A percentile compares a stretch with the other conserved stretches of the same genome.
These are phyloP conservation scores for Lanistes nyassanus DNA, from an alignment of 1,140 invertebrate species.

Conservation along the genomic window DNA sequence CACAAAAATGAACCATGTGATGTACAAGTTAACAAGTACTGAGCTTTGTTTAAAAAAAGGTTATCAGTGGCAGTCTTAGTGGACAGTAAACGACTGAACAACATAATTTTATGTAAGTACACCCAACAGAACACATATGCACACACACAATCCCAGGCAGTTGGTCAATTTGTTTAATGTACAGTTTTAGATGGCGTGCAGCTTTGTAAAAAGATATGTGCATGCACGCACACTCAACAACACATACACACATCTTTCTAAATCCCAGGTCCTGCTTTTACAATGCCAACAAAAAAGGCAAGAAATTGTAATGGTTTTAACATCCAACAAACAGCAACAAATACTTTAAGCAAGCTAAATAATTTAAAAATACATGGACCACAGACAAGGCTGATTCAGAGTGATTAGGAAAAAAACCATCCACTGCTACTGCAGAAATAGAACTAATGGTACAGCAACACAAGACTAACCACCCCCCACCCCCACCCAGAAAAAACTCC, in stretches of 20 bases:
- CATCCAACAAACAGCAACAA: not conserved
- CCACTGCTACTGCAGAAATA: no score
- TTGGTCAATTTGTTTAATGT: not conserved
- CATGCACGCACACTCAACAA: not conserved
- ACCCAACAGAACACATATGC: not conserved
- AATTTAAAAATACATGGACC: no score
- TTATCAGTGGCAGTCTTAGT: no score
- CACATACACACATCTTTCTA: constrained; percentile 7
- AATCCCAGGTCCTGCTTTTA: not conserved
- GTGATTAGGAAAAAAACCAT: no score
- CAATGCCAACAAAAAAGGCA: not conserved
- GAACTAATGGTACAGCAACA: no score
- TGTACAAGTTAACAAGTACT: no score
- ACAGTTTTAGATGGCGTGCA: not conserved
- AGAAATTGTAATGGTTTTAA: not conserved
- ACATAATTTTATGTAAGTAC: not conserved
- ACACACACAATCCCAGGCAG: not conserved
- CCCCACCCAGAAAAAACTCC: no score
- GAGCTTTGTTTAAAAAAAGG: no score
- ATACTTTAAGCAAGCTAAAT: not conserved
- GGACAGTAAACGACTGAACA: not conserved
- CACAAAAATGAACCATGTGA: no score
- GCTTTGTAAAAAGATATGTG: not conserved
- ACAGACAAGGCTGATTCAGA: no score
- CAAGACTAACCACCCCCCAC: no score